phyloP scores from a whole-genome alignment of 2,797 vertebrate genomes.

The Coendou prehensilis region DNA sequence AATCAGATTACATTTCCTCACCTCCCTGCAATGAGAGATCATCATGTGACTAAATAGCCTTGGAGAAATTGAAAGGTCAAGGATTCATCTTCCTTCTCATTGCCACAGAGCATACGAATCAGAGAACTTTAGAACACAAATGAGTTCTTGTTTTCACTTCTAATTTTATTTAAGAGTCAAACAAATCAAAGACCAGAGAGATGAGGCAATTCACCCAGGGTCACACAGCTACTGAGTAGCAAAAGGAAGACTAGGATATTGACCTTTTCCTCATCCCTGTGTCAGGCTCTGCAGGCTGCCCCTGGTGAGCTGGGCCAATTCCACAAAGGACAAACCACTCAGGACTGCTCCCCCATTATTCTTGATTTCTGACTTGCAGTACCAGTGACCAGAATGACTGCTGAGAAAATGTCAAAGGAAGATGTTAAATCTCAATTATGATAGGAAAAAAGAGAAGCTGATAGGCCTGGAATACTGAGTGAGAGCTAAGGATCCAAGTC shows the following conservation, averaged over 20 bases:
- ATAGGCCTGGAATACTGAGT: neutral
- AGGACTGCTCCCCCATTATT: no score
- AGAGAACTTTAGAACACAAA: neutral
- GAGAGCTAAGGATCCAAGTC: neutral
- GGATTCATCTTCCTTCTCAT: neutral
- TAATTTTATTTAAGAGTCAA: neutral
- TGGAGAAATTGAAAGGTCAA: conserved; percentile 14
- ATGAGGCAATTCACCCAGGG: neutral
- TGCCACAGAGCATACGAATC: neutral
- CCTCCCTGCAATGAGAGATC: neutral
- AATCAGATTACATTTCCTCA: neutral
- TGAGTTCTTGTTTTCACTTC: neutral
- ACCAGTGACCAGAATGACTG: neutral
- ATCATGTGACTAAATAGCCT: neutral
- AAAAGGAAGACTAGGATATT: neutral
- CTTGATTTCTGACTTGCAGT: neutral
- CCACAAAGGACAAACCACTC: neutral
- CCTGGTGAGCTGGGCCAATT: accelerated
- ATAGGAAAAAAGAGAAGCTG: neutral
- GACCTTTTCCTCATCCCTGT: neutral
- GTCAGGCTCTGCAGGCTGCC: neutral
- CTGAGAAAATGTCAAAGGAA: neutral
- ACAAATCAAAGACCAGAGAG: neutral
- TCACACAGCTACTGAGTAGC: neutral
- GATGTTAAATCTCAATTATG: neutral